phyloP scores from a whole-genome alignment of 2,113 vertebrate species.

The Rostratula benghalensis region DNA sequence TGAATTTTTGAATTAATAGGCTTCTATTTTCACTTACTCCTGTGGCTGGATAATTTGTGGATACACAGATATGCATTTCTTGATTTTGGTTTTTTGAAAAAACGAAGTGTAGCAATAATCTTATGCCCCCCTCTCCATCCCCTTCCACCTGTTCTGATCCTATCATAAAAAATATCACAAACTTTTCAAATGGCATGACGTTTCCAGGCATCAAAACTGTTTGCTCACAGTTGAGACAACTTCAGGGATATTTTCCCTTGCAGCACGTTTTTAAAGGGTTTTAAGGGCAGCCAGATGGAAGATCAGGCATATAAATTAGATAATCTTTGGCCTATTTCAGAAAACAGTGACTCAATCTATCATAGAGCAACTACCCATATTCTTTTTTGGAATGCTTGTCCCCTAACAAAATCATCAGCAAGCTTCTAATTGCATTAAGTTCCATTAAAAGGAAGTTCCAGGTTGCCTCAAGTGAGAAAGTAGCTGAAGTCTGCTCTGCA shows the following conservation, averaged over 20 bases:
- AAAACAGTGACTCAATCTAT: conserved; percentile 7
- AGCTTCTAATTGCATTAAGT: background rate
- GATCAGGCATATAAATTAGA: conserved; percentile 33
- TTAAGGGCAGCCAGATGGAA: conserved; percentile 2
- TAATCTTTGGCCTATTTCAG: conserved; percentile 34
- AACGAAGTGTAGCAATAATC: background rate
- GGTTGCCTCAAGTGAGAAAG: background rate
- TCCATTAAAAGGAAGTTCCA: background rate
- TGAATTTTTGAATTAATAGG: background rate
- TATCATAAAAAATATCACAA: background rate
- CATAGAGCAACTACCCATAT: background rate
- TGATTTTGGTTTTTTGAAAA: background rate
- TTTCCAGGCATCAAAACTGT: background rate
- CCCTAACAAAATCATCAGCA: background rate
- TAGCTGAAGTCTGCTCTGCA: background rate
- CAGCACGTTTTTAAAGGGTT: background rate
- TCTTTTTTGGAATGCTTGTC: conserved; percentile 8
- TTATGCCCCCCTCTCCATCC: background rate
- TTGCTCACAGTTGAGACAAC: background rate
- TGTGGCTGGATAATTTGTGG: background rate
- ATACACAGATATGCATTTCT: background rate
- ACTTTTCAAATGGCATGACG: background rate
- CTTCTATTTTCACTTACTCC: background rate
- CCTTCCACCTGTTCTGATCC: background rate
- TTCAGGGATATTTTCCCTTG: background rate